phyloP scores from a whole-genome alignment of 2,888 invertebrate species.

The Eupithecia pulchellata region DNA sequence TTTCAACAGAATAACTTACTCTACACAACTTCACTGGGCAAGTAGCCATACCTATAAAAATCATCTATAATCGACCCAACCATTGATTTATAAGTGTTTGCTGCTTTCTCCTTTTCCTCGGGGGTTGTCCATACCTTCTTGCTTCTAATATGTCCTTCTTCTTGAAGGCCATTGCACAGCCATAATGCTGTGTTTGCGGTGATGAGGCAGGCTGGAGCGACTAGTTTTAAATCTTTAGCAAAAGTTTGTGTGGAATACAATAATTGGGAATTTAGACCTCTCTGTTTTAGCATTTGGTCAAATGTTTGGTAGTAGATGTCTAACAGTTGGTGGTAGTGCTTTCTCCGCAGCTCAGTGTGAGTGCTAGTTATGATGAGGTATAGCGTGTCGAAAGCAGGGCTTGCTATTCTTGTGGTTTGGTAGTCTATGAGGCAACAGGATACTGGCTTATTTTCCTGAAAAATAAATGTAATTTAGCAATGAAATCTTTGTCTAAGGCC shows the following conservation, averaged over 20 bases:
- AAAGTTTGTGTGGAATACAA: slow-evolving; percentile 64
- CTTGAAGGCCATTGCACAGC: slow-evolving; percentile 71
- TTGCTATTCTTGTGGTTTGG: slow-evolving; percentile 68
- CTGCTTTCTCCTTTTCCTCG: slow-evolving; percentile 60
- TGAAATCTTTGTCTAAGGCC: neutral
- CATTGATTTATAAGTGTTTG: slow-evolving; percentile 58
- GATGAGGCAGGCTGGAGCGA: slow-evolving; percentile 71
- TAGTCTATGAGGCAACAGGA: slow-evolving; percentile 76
- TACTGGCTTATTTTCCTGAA: slow-evolving; percentile 61
- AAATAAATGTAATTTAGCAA: slow-evolving; percentile 31
- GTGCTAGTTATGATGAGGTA: slow-evolving; percentile 73
- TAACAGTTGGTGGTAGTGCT: slow-evolving; percentile 58
- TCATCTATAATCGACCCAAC: slow-evolving; percentile 70
- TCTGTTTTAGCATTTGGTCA: slow-evolving; percentile 48
- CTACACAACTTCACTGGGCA: slow-evolving; percentile 36
- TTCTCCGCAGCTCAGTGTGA: slow-evolving; percentile 54
- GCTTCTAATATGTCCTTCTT: slow-evolving; percentile 76
- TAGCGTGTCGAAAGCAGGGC: slow-evolving; percentile 71
- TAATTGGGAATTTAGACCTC: slow-evolving; percentile 49
- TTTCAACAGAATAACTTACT: slow-evolving; percentile 5
- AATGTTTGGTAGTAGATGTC: slow-evolving; percentile 66
- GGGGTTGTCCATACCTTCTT: slow-evolving; percentile 58
- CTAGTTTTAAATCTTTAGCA: slow-evolving; percentile 63
- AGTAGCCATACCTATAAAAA: slow-evolving; percentile 62
- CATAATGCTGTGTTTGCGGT: slow-evolving; percentile 75